A percentile compares a stretch with the other conserved stretches of the same genome.
phyloP scores from a whole-genome alignment of 2,113 vertebrate species.

The Osmerus mordax region DNA sequence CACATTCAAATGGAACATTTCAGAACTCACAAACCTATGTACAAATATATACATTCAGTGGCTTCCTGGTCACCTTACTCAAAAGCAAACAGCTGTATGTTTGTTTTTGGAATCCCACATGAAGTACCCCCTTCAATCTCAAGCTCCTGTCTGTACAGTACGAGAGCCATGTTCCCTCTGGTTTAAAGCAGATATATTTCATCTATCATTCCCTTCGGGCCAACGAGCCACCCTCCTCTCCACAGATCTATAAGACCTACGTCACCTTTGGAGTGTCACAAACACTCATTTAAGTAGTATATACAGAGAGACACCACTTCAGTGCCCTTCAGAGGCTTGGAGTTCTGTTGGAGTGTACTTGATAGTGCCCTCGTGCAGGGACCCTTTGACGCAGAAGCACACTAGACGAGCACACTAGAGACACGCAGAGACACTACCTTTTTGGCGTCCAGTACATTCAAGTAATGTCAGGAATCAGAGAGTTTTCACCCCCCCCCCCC shows the following conservation, averaged over 20 bases:
- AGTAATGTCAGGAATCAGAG: slow-evolving; percentile 68
- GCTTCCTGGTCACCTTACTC: slow-evolving; percentile 17
- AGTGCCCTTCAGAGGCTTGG: slow-evolving; percentile 32
- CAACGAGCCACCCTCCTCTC: neutral
- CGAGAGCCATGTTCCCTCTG: neutral
- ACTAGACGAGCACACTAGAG: slow-evolving; percentile 24
- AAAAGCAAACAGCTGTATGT: slow-evolving; percentile 24
- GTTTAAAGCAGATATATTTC: neutral
- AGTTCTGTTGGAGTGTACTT: slow-evolving; percentile 41
- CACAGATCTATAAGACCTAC: slow-evolving; percentile 80
- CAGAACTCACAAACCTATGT: slow-evolving; percentile 11
- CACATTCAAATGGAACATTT: slow-evolving; percentile 20
- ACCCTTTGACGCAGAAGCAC: slow-evolving; percentile 36
- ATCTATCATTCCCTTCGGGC: neutral
- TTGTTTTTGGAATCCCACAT: slow-evolving; percentile 25
- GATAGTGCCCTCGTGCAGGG: slow-evolving; percentile 41
- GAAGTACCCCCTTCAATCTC: slow-evolving; percentile 31
- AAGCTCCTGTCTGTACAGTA: too few species aligned
- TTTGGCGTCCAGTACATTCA: slow-evolving; percentile 64
- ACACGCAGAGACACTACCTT: slow-evolving; percentile 44
- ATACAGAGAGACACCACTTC: slow-evolving; percentile 63
- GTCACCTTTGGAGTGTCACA: slow-evolving; percentile 67
- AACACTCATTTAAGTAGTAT: slow-evolving; percentile 73
- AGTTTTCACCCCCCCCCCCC: slow-evolving; percentile 45
- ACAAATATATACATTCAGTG: slow-evolving; percentile 41